phyloP scores from a whole-genome alignment of 30 jellyfish, hydroid and myxozoan species.

The Pseudorhiza aurosa region DNA sequence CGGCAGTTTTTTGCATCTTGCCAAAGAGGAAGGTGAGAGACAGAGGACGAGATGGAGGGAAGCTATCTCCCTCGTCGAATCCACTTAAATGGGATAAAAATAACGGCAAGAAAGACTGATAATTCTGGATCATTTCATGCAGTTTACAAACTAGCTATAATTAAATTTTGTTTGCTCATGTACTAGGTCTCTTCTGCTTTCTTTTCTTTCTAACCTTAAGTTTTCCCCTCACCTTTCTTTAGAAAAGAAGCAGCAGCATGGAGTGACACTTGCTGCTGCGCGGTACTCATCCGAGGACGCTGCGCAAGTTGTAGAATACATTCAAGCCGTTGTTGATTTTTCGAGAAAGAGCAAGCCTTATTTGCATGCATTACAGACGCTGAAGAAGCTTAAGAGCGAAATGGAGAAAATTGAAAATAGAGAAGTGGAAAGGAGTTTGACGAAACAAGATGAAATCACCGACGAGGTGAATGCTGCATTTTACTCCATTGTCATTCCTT shows the following conservation, averaged over 20 bases:
- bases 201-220: background rate
- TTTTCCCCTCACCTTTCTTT: background rate
- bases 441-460: constrained; percentile 2
- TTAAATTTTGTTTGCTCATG: too few relatives aligned
- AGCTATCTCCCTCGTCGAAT: too few relatives aligned
- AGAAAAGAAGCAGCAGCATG: constrained; percentile 32
- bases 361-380: constrained; percentile 26
- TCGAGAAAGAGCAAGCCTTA: constrained; percentile 60
- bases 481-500: too few relatives aligned
- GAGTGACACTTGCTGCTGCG: constrained; percentile 83
- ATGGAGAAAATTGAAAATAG: constrained; percentile 33
- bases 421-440: constrained; percentile 27
- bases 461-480: constrained; percentile 26
- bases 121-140: too few relatives aligned
- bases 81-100: too few relatives aligned
- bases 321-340: constrained; percentile 72
- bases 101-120: too few relatives aligned
- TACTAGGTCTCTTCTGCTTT: too few relatives aligned
- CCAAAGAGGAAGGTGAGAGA: too few relatives aligned
- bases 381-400: constrained; percentile 60
- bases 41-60: too few relatives aligned
- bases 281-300: constrained; percentile 89
- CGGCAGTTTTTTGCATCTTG: too few relatives aligned
- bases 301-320: constrained; percentile 86
- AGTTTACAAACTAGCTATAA: too few relatives aligned